Evolutionary conservation across 2,888 invertebrate genomes (phyloP).

Genomic region (Abrostola triplasia): DNA sequence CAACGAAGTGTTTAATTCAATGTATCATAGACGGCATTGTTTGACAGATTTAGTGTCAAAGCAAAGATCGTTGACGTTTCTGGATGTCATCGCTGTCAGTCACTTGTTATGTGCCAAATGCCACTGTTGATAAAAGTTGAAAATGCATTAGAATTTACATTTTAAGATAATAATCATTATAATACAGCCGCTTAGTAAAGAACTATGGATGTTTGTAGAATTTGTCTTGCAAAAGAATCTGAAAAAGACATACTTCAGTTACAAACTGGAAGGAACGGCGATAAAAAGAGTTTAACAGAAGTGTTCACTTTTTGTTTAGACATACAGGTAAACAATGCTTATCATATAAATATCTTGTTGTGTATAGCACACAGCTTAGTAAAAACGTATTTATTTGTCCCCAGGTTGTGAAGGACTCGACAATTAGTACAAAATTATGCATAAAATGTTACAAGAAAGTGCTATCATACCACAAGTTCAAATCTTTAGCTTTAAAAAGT

Average conservation of each 20-base stretch:
- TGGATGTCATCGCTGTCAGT: no score
- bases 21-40: no score
- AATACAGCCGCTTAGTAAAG: not conserved
- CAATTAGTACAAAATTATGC: slow-evolving; percentile 72
- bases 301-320: slow-evolving; percentile 75
- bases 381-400: slow-evolving; percentile 34
- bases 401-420: slow-evolving; percentile 66
- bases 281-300: slow-evolving; percentile 59
- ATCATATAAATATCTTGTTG: not conserved
- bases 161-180: not conserved
- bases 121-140: not conserved
- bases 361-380: not conserved
- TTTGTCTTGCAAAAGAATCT: slow-evolving; percentile 65
- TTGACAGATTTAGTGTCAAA: no score
- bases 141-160: not conserved
- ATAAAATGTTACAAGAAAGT: slow-evolving; percentile 73
- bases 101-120: not conserved
- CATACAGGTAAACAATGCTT: slow-evolving; percentile 68
- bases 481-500: slow-evolving; percentile 71
- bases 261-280: slow-evolving; percentile 51
- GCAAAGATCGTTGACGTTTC: no score
- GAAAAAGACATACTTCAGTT: slow-evolving; percentile 67
- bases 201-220: slow-evolving; percentile 68
- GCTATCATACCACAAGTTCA: slow-evolving; percentile 73
- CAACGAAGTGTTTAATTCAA: no score